Base-by-base conservation (phyloP, 2,888 invertebrate species). In the Lacanobia oleracea region DNA sequence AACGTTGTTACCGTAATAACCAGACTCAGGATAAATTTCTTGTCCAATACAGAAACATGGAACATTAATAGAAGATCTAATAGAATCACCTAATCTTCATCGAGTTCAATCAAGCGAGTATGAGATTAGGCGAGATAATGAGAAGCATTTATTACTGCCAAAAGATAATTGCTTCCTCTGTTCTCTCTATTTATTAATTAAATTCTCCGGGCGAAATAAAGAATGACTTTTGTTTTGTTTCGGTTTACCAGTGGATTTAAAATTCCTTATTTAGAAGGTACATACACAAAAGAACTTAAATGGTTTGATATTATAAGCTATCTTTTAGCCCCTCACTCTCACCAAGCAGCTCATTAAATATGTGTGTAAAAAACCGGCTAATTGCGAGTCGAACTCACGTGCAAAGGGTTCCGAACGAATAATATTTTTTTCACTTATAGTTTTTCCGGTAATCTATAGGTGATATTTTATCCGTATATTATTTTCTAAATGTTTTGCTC, bases 91-190 rank as follows among this genome's bases (percentile, higher is more conserved):
- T 59, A 59, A 75, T 62, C 40, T 70, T 65, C n/a, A 67, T 68
- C 40, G 45, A 66, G 48, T 71, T 71, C 62, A 65, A 63, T 71
- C 67, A 66, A 45, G 37, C 12, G n/a, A 37, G 16, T 18, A 59
- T 66, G 27, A 65, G 79, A 79, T 65, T 59, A 64, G 9, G n/a
- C 45, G 33, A 51, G 66, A 68, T 75, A 78, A 73, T 73, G 53
- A 66, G 51, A 60, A 74, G 57, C 56, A 67, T 75, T 62, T 1
- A 54, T 75, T 75, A 68, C 53, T 48, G 65, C 40, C 64, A 51
- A 56, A 62, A 74, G 57, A 69, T 59, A 74, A 80, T 71, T 68
- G 43, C 54, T 78, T 72, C 21, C 43, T 12, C n/a, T 43, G 12
- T 59, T 40, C 33, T 43, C 33, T 63, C 23, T 67, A 60, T 62